phyloP scores from a whole-genome alignment of 2,888 invertebrate genomes.

The Leptopilina drosophilae region DNA sequence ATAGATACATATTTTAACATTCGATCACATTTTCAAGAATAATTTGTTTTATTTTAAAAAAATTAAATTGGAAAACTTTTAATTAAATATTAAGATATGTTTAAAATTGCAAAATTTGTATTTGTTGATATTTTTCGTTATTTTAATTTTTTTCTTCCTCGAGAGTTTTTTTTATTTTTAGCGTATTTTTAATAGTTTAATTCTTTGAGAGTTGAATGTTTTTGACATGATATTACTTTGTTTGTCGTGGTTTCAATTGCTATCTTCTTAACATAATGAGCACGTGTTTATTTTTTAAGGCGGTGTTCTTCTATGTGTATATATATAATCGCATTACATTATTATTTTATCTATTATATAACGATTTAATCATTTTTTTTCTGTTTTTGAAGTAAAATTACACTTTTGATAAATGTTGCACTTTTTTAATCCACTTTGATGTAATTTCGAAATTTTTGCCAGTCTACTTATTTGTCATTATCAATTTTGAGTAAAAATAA shows the following conservation, averaged over 20 bases:
- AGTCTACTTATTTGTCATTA: background rate
- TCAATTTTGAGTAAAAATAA: too few species aligned
- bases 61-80: too few species aligned
- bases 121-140: too few species aligned
- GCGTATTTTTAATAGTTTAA: background rate
- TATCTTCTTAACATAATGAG: conserved; percentile 9
- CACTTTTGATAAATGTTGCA: background rate
- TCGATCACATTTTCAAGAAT: too few species aligned
- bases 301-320: background rate
- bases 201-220: background rate
- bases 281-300: background rate
- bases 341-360: conserved; percentile 18
- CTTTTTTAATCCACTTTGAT: background rate
- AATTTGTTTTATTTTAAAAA: too few species aligned
- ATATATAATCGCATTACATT: background rate
- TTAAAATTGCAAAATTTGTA: too few species aligned
- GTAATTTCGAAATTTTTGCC: background rate
- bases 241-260: background rate
- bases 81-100: too few species aligned
- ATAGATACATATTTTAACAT: too few species aligned
- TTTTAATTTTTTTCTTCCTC: too few species aligned
- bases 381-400: background rate
- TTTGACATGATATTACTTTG: background rate
- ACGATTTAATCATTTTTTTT: background rate
- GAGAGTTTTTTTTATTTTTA: too few species aligned